phyloP scores from a whole-genome alignment of 1,140 invertebrate genomes.

The Phymastichus coffea region DNA sequence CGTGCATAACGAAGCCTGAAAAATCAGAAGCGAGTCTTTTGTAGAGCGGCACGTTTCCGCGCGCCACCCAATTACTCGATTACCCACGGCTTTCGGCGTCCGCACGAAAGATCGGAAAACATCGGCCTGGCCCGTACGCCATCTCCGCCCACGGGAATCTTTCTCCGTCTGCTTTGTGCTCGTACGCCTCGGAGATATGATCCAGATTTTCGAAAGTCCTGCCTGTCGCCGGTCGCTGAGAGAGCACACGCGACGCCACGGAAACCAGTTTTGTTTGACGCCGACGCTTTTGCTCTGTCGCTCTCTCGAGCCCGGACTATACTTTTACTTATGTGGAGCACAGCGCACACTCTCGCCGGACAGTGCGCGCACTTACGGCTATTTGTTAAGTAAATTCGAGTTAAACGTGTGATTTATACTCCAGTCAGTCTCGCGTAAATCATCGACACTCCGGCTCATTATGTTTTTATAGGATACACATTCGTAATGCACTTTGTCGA shows the following conservation, averaged over 20 bases:
- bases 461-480: too few species aligned
- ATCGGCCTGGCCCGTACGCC: too few species aligned
- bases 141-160: conserved; percentile 10
- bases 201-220: conserved; percentile 42
- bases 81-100: too few species aligned
- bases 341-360: too few species aligned
- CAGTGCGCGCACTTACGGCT: too few species aligned
- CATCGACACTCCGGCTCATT: too few species aligned
- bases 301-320: neutral
- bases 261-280: conserved; percentile 34
- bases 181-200: conserved; percentile 21
- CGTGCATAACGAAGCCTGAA: neutral
- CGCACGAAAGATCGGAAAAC: too few species aligned
- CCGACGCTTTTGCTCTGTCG: neutral
- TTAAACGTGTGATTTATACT: neutral
- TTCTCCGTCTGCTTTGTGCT: neutral
- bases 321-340: neutral
- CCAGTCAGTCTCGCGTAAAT: too few species aligned
- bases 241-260: neutral
- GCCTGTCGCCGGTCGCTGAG: conserved; percentile 5
- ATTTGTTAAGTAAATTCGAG: conserved; percentile 8
- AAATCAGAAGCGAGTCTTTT: neutral
- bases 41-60: neutral
- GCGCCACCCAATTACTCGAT: too few species aligned
- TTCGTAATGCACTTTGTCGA: too few species aligned